These are phyloP conservation scores for Drosophila testacea DNA, from an alignment of 2,888 invertebrate species.

Conservation along the genomic window DNA sequence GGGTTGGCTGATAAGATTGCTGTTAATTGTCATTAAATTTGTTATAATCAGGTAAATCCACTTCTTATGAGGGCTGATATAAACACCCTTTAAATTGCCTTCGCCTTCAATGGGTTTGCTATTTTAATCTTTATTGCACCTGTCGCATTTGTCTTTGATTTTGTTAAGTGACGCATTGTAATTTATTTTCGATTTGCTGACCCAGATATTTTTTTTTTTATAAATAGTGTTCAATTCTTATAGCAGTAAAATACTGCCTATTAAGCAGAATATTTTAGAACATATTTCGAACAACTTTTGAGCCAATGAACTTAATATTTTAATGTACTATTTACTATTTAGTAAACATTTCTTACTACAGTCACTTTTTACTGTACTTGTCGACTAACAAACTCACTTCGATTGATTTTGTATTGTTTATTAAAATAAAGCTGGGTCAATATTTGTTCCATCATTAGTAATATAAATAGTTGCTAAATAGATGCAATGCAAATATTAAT, in stretches of 20 bases:
- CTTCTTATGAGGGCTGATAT: conserved; percentile 25
- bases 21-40: conserved; percentile 15
- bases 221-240: conserved; percentile 17
- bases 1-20: neutral
- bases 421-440: conserved; percentile 8
- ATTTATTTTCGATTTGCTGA: conserved; percentile 50
- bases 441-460: conserved; percentile 13
- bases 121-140: conserved; percentile 65
- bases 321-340: neutral
- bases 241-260: neutral
- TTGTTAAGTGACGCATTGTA: conserved; percentile 29
- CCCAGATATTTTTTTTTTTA: conserved; percentile 26
- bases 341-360: neutral
- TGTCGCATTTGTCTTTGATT: conserved; percentile 28
- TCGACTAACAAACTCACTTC: neutral
- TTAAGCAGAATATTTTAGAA: conserved; percentile 8
- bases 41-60: conserved; percentile 18
- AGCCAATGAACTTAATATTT: neutral
- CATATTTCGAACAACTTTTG: neutral
- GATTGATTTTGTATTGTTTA: neutral
- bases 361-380: too few species aligned
- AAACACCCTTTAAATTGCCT: conserved; percentile 14
- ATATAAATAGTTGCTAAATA: conserved; percentile 1
- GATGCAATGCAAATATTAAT: conserved; percentile 8
- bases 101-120: conserved; percentile 38